These are phyloP conservation scores for Lepidostoma basale DNA, from an alignment of 1,140 invertebrate species.

Conservation along the genomic window DNA sequence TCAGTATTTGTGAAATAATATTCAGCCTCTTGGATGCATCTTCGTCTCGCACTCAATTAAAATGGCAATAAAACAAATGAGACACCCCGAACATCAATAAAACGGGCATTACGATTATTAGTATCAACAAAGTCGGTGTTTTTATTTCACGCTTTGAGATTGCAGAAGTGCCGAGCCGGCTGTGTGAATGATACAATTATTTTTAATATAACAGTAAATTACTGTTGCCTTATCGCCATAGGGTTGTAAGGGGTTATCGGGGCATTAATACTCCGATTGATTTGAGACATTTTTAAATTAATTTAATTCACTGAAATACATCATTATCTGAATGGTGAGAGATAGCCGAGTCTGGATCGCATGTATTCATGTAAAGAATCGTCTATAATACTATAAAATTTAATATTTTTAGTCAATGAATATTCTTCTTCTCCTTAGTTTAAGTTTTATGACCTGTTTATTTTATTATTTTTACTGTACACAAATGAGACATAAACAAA, in stretches of 20 bases:
- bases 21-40: no score
- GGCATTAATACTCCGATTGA: conserved; percentile 16
- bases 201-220: not conserved
- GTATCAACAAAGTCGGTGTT: conserved; percentile 7
- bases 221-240: not conserved
- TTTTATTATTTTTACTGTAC: no score
- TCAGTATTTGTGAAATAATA: no score
- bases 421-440: no score
- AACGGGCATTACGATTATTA: not conserved
- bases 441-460: no score
- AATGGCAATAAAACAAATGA: conserved; percentile 11
- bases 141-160: conserved; percentile 16
- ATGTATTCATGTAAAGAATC: not conserved
- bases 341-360: not conserved
- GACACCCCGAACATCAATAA: not conserved
- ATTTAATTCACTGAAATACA: conserved; percentile 28
- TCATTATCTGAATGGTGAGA: conserved; percentile 18
- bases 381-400: no score
- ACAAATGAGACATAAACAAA: no score
- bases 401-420: no score
- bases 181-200: conserved; percentile 26
- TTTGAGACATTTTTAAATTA: conserved; percentile 20
- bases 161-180: not conserved
- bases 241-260: conserved; percentile 12
- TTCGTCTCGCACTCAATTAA: no score